A percentile compares a stretch with the other conserved stretches of the same genome.
Conservation (phyloP, 1,140 invertebrate genomes). For the Latrodectus geometricus region DNA sequence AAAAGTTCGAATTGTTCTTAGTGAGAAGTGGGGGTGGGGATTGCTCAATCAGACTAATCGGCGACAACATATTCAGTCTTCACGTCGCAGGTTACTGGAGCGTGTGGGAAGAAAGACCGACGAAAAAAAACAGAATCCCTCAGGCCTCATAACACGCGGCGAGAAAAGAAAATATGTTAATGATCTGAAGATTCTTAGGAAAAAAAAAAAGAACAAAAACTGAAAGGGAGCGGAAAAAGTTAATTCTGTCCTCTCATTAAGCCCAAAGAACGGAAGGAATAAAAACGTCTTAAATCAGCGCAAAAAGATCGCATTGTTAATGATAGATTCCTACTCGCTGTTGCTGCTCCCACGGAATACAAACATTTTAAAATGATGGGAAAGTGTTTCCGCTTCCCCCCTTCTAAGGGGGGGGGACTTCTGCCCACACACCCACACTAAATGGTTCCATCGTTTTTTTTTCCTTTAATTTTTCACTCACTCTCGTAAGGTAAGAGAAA, state of each 20-base stretch:
- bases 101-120: not conserved
- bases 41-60: no score
- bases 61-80: no score
- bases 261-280: not conserved
- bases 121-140: no score
- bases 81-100: no score
- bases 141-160: no score
- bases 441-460: conserved; percentile 42
- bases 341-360: conserved; percentile 13
- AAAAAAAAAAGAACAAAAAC: conserved; percentile 26
- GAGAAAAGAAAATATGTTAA: conserved; percentile 41
- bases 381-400: not conserved
- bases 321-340: conserved; percentile 43
- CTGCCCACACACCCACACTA: conserved; percentile 18
- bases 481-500: conserved; percentile 2
- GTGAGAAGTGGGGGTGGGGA: no score
- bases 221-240: conserved; percentile 28
- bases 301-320: conserved; percentile 45
- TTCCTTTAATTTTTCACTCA: not conserved
- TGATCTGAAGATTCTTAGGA: conserved; percentile 45
- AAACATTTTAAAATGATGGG: conserved; percentile 43
- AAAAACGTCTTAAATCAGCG: not conserved
- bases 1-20: no score
- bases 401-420: not conserved
- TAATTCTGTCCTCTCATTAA: conserved; percentile 56